Percentiles rank a stretch among this genome's conserved stretches.
Evolutionary conservation across 2,113 vertebrate species (phyloP).

Genomic region (Acanthochromis polyacanthus): DNA sequence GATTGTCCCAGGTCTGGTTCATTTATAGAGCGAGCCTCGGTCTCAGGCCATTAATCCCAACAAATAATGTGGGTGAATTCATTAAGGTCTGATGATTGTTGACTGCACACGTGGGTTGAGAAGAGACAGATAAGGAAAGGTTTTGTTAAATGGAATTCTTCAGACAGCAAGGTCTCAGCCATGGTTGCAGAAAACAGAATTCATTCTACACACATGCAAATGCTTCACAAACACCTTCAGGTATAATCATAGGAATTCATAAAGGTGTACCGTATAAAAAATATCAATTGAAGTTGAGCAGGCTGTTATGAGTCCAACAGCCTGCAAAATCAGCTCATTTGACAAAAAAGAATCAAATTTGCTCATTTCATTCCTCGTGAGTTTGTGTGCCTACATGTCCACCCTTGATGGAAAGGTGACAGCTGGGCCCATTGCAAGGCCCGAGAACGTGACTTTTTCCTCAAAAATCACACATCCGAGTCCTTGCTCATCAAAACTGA

Average conservation of each 20-base stretch:
- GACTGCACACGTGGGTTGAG: conserved; percentile 45
- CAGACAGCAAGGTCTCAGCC: conserved; percentile 32
- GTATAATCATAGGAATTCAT: conserved; percentile 12
- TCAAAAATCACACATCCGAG: conserved; percentile 52
- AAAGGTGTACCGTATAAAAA: conserved; percentile 21
- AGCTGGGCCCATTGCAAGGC: conserved; percentile 43
- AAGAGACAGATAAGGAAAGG: conserved; percentile 59
- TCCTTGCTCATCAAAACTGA: conserved; percentile 67
- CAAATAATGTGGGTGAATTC: conserved; percentile 75
- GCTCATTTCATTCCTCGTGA: conserved; percentile 34
- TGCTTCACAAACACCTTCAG: conserved; percentile 8
- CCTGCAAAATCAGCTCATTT: conserved; percentile 50
- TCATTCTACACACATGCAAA: conserved; percentile 25
- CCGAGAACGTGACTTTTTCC: conserved; percentile 46
- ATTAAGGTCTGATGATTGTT: conserved; percentile 69
- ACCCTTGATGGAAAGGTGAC: conserved; percentile 58
- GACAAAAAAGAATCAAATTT: conserved; percentile 58
- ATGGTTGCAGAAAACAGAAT: conserved; percentile 49
- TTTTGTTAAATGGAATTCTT: conserved; percentile 64
- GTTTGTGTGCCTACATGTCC: conserved; percentile 4
- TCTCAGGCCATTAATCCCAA: conserved; percentile 76
- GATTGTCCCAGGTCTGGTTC: conserved; percentile 60
- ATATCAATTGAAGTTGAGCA: conserved; percentile 37
- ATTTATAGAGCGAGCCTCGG: conserved; percentile 47
- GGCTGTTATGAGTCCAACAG: conserved; percentile 48